Base-by-base conservation (phyloP, 2,888 invertebrate genomes). In the Rugalucina vietnamica region DNA sequence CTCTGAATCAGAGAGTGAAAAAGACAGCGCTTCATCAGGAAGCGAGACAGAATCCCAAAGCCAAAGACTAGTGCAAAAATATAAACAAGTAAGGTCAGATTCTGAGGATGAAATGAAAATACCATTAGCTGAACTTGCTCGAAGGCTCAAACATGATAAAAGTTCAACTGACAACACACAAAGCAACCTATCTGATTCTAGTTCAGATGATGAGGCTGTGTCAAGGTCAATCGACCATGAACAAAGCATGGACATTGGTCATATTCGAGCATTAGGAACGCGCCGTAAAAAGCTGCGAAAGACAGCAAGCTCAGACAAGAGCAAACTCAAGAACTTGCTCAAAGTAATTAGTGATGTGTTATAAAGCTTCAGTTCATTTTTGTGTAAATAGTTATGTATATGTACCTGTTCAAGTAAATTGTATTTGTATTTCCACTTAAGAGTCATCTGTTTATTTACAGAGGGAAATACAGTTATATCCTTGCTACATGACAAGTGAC, bases 41-140 rank as follows among this genome's bases (percentile, higher is more conserved):
- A 50, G 18, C 12, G n/a, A 18, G 18, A 43, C 10, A 43, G 18
- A 43, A 43, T 43, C 43, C 43, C 43, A 43, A 12, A n/a, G n/a
- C 43, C 2, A 18, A 5, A 74, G 50, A 36, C 18, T 75, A 29
- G 50, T 50, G 18, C 21, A 60, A 2, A 81, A 24, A 65, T 50
- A 72, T 60, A 57, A 36, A 49, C 27, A 76, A 5, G 65, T 79
- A 34, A 32, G 75, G n/a, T 65, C 71, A 32, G 27, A 80, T 75
- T 78, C 76, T 27, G 36, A 60, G 18, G 32, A 70, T 32, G 82
- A 85, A 27, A 80, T 82, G 36, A 32, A 85, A n/a, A 85, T 82
- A 27, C 85, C 82, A 24, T 34, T 85, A 21, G 57, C 72, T 49
- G 79, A 84, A 54, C 24, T 73, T 27, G 24, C 49, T 1, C 57